These are phyloP conservation scores for Lamellibrachia luymesi DNA, from an alignment of 1,140 invertebrate species.

Conservation along the genomic window DNA sequence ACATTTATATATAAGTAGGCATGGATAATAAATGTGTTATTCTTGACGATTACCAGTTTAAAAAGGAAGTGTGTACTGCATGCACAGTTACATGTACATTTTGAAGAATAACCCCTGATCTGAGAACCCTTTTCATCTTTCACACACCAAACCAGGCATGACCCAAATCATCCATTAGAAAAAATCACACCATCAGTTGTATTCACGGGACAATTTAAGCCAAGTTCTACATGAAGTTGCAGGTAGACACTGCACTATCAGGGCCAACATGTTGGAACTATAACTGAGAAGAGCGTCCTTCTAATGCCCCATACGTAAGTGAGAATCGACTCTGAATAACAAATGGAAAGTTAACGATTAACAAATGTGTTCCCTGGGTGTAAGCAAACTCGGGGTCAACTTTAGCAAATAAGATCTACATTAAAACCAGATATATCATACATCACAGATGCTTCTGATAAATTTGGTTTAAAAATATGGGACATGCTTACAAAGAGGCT, in stretches of 20 bases:
- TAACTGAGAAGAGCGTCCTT: background rate
- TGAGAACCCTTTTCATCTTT: background rate
- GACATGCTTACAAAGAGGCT: background rate
- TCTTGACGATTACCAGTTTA: no score
- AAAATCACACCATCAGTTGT: background rate
- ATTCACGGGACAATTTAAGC: no score
- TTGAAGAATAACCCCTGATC: background rate
- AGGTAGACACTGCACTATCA: background rate
- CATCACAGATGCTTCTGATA: background rate
- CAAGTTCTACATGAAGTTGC: background rate
- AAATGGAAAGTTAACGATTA: background rate
- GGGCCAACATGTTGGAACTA: background rate
- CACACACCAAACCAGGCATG: background rate
- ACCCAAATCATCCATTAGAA: background rate
- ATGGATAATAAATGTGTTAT: no score
- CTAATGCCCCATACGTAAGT: background rate
- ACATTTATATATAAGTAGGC: background rate
- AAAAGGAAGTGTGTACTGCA: no score
- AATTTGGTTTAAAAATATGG: background rate
- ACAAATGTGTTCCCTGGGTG: background rate
- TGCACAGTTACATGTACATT: background rate
- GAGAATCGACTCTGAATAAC: background rate
- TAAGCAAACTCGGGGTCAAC: background rate
- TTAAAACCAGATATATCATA: background rate
- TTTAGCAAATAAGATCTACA: background rate